Percentiles rank a stretch among this genome's conserved stretches.
Evolutionary conservation across 2,888 invertebrate species (phyloP).

Genomic region (Gerosis bhagava): DNA sequence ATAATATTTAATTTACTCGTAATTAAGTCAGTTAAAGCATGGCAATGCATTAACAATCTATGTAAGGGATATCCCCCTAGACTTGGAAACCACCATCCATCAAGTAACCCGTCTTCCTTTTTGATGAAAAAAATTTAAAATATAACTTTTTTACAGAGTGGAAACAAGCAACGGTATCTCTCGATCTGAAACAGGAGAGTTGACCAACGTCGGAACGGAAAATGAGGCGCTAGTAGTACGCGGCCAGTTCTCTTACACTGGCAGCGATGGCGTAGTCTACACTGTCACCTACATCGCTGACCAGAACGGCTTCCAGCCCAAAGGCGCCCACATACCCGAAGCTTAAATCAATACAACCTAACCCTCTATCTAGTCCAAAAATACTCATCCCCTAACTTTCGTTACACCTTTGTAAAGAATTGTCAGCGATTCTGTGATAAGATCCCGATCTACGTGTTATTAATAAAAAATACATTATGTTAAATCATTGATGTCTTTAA

Average conservation of each 20-base stretch:
- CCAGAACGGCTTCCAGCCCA: slow-evolving; percentile 78
- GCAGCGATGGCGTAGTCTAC: slow-evolving; percentile 71
- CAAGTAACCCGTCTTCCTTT: too few species aligned
- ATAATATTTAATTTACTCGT: too few species aligned
- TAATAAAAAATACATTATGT: slow-evolving; percentile 39
- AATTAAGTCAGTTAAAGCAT: too few species aligned
- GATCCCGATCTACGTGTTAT: slow-evolving; percentile 49
- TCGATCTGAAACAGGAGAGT: slow-evolving; percentile 39
- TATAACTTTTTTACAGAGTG: slow-evolving; percentile 38
- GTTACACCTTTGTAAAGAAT: slow-evolving; percentile 45
- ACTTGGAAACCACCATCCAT: too few species aligned
- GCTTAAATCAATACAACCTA: slow-evolving; percentile 37
- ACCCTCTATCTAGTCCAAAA: slow-evolving; percentile 58
- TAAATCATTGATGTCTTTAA: slow-evolving; percentile 30
- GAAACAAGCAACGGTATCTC: slow-evolving; percentile 60
- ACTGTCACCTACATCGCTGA: slow-evolving; percentile 73
- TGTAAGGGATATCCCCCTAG: too few species aligned
- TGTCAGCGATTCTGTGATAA: slow-evolving; percentile 73
- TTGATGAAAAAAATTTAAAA: too few species aligned
- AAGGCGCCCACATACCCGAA: slow-evolving; percentile 57
- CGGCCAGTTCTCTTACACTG: slow-evolving; percentile 60
- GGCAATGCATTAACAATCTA: too few species aligned
- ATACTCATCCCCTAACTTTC: slow-evolving; percentile 48
- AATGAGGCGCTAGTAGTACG: slow-evolving; percentile 51
- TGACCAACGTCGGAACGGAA: slow-evolving; percentile 54